These are phyloP conservation scores for Tenodera sinensis DNA, from an alignment of 2,888 invertebrate genomes.

Conservation along the genomic window DNA sequence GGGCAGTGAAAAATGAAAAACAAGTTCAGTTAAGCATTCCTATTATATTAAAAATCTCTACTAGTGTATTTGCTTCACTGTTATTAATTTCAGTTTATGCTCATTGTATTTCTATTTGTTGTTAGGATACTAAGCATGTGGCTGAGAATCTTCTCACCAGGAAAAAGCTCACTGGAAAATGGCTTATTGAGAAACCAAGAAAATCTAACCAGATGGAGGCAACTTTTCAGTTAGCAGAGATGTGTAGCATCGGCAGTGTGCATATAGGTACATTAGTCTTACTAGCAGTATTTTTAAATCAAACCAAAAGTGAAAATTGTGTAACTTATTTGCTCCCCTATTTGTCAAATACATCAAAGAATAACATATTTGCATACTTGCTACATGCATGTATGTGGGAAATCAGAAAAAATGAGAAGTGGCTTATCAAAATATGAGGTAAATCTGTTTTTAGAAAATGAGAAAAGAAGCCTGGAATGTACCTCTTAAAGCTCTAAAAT, in stretches of 20 bases:
- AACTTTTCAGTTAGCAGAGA: not conserved
- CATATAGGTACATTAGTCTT: not conserved
- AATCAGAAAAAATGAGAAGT: not conserved
- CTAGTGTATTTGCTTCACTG: no score
- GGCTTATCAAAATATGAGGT: no score
- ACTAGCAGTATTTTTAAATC: no score
- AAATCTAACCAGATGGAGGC: not conserved
- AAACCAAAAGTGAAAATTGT: not conserved
- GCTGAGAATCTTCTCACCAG: constrained; percentile 3
- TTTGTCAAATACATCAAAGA: not conserved
- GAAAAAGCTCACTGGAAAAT: not conserved
- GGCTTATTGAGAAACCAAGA: constrained; percentile 1
- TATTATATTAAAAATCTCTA: no score
- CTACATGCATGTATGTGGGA: not conserved
- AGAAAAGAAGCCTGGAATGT: no score
- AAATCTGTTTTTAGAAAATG: no score
- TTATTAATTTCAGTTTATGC: no score
- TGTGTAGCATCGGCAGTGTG: not conserved
- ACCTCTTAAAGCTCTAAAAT: no score
- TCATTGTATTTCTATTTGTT: not conserved
- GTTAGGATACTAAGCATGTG: constrained; percentile 3
- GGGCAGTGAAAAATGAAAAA: no score
- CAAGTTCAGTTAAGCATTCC: no score
- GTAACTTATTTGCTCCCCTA: not conserved
- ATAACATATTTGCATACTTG: not conserved